phyloP scores from a whole-genome alignment of 2,888 invertebrate species.

The Parnassius apollo region DNA sequence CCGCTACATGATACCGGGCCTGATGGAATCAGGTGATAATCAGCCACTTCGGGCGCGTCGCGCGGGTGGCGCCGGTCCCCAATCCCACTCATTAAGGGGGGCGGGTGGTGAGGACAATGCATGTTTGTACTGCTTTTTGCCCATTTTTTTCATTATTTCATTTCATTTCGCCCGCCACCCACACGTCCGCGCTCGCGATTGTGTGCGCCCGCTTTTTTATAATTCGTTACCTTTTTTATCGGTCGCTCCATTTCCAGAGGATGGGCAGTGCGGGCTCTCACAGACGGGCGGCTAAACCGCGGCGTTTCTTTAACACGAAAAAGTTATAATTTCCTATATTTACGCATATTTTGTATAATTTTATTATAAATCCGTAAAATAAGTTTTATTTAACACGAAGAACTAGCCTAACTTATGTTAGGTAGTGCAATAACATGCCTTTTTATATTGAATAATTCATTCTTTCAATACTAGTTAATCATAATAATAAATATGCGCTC shows the following conservation, averaged over 20 bases:
- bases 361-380: too few species aligned
- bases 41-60: conserved; percentile 68
- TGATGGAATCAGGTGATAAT: conserved; percentile 78
- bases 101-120: conserved; percentile 72
- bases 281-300: conserved; percentile 48
- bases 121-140: conserved; percentile 81
- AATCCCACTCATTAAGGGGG: conserved; percentile 72
- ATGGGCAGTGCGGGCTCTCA: conserved; percentile 54
- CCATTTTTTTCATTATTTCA: conserved; percentile 82
- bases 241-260: conserved; percentile 80
- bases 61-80: conserved; percentile 42
- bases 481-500: too few species aligned
- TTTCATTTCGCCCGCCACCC: conserved; percentile 80
- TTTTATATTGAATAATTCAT: too few species aligned
- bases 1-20: conserved; percentile 22
- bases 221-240: conserved; percentile 82
- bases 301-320: conserved; percentile 24
- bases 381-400: background rate
- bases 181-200: conserved; percentile 80
- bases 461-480: too few species aligned
- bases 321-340: background rate
- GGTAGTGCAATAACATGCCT: background rate
- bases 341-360: too few species aligned
- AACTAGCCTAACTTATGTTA: background rate
- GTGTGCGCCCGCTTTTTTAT: conserved; percentile 79